Conservation (phyloP, 2,888 invertebrate species). For the Macaria notata region DNA sequence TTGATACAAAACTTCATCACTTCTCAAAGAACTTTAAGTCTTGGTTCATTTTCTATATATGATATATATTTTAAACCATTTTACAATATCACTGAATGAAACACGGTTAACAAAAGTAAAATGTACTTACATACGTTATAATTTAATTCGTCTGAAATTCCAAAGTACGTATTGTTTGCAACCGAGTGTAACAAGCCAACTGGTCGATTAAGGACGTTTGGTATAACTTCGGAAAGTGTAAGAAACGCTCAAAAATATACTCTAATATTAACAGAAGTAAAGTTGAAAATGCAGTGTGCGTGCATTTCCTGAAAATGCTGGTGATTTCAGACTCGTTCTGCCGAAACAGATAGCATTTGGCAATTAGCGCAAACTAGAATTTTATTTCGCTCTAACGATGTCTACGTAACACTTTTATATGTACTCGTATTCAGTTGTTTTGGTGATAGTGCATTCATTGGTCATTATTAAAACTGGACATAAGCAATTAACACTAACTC, state of each 20-base stretch:
- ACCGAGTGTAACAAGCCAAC: slow-evolving; percentile 54
- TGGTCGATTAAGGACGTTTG: slow-evolving; percentile 63
- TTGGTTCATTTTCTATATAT: no score
- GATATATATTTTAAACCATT: no score
- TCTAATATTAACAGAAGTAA: slow-evolving; percentile 41
- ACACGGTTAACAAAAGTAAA: no score
- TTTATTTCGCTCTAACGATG: slow-evolving; percentile 29
- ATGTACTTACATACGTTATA: no score
- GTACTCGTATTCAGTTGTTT: not conserved
- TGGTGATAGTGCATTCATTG: slow-evolving; percentile 1
- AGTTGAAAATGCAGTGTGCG: slow-evolving; percentile 42
- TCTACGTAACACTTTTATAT: slow-evolving; percentile 22
- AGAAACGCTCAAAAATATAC: slow-evolving; percentile 47
- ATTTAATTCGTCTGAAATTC: no score
- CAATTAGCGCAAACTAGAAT: slow-evolving; percentile 59
- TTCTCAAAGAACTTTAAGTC: no score
- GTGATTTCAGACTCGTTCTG: slow-evolving; percentile 63
- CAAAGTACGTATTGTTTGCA: slow-evolving; percentile 35
- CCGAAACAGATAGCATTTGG: slow-evolving; percentile 57
- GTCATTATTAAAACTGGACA: not conserved
- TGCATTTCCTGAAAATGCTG: slow-evolving; percentile 51
- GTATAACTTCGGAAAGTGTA: slow-evolving; percentile 49
- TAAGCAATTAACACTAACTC: no score
- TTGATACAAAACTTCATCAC: no score
- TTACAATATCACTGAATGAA: no score